phyloP scores from a whole-genome alignment of 2,113 vertebrate species.

The Aviceda subcristata region DNA sequence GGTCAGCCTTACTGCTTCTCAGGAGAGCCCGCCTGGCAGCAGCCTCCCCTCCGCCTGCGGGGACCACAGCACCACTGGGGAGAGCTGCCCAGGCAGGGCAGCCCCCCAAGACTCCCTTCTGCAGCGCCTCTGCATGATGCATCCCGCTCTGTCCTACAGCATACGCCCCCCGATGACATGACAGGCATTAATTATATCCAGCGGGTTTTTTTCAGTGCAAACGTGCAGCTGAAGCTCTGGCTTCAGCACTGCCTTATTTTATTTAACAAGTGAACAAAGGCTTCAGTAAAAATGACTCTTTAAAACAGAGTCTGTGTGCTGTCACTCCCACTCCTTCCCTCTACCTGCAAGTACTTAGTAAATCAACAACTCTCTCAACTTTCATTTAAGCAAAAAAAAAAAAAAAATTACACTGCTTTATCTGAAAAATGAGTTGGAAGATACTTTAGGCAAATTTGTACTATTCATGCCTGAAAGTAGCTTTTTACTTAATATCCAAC shows the following conservation, averaged over 20 bases:
- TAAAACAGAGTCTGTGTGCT: neutral
- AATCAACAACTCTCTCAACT: neutral
- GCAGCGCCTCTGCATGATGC: neutral
- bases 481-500: neutral
- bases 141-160: neutral
- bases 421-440: neutral
- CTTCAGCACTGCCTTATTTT: neutral
- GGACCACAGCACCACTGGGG: neutral
- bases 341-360: neutral
- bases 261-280: neutral
- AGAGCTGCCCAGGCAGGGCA: neutral
- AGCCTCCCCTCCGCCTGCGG: accelerated
- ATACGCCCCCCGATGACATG: accelerated
- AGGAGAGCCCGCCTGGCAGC: neutral
- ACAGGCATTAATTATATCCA: neutral
- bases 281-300: neutral
- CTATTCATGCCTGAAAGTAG: neutral
- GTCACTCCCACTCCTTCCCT: neutral
- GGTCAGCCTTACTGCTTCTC: neutral
- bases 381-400: neutral
- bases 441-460: neutral
- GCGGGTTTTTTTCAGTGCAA: neutral
- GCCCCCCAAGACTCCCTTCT: neutral
- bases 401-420: neutral
- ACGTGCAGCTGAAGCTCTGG: neutral